phyloP scores from a whole-genome alignment of 2,113 vertebrate species.

The Mobula birostris region DNA sequence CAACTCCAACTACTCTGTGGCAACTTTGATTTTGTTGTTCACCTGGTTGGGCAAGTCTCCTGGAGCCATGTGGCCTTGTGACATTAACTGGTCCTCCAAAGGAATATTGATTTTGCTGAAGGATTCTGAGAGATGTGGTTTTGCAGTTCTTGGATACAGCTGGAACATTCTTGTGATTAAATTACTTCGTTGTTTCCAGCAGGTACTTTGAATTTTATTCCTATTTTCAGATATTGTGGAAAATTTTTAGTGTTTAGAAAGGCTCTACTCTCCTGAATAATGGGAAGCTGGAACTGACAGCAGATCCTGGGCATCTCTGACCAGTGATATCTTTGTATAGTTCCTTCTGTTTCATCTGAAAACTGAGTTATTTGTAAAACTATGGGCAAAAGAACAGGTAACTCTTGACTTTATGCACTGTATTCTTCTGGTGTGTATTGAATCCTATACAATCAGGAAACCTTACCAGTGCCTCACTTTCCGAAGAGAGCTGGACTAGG shows the following conservation, averaged over 20 bases:
- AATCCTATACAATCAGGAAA: too few species aligned
- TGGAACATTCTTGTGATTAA: not conserved
- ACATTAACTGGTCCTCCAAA: not conserved
- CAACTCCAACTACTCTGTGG: not conserved
- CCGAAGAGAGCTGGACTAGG: too few species aligned
- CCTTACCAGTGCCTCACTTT: too few species aligned
- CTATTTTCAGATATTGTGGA: not conserved
- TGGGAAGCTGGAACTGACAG: too few species aligned
- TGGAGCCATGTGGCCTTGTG: not conserved
- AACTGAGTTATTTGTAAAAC: not conserved
- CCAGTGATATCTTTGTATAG: too few species aligned
- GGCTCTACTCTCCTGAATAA: too few species aligned
- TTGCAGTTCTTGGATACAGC: not conserved
- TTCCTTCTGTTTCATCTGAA: too few species aligned
- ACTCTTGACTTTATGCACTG: too few species aligned
- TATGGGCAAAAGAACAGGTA: not conserved
- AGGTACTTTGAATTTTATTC: not conserved
- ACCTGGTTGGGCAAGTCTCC: not conserved
- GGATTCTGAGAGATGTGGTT: not conserved
- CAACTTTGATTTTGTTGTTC: not conserved
- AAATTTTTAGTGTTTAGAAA: too few species aligned
- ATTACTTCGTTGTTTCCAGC: not conserved
- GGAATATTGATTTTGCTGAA: not conserved
- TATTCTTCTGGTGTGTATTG: not conserved
- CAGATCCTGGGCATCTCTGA: too few species aligned